Base-by-base conservation (phyloP, 2,797 vertebrate genomes). In the Rhinella marina region DNA sequence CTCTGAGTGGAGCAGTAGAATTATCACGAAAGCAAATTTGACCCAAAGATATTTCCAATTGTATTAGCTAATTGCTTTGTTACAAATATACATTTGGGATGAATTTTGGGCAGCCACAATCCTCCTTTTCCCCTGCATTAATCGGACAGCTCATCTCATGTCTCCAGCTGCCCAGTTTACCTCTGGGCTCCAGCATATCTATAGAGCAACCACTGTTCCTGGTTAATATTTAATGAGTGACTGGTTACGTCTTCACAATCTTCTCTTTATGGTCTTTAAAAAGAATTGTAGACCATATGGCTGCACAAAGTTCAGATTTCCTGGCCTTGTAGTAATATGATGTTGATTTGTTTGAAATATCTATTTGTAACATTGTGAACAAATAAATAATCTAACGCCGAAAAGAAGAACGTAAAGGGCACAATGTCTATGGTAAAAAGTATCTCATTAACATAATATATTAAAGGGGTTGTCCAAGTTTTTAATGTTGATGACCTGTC, bases 181-280 rank as follows among this genome's bases (percentile, higher is more conserved):
- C 66, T 29, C 19, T 32, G 2, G 16, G 17, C 68, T 72, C 29
- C 27, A 70, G 62, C 4, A 66, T 27, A 27, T 73, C 70, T 29
- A 70, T 32, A 32, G 68, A 70, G 32, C 13, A 68, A 29, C 14
- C 70, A 17, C 32, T 48, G 41, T 8, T 23, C 2, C 41, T 75
- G 41, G 72, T 75, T 75, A 75, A 75, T 75, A 52, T 50, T 75
- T 75, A 50, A 75, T 75, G 25, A 50, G 72, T 50, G 21, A 52
- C 48, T 14, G 68, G 72, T 52, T 52, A 75, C 11, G 13, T 75
- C 41, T 14, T 23, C 23, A n/a, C 21, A 52, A n/a, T 75, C 72
- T 75, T 75, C 21, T n/a, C 41, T 75, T 52, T 75, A 73, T 73
- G 32, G 70, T 50, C 70, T 48, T 73, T 73, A 10, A 73, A 21